A percentile compares a stretch with the other conserved stretches of the same genome.
Evolutionary conservation across 2,113 vertebrate genomes (phyloP).

Genomic region (Pseudolaguvia tuberculata): DNA sequence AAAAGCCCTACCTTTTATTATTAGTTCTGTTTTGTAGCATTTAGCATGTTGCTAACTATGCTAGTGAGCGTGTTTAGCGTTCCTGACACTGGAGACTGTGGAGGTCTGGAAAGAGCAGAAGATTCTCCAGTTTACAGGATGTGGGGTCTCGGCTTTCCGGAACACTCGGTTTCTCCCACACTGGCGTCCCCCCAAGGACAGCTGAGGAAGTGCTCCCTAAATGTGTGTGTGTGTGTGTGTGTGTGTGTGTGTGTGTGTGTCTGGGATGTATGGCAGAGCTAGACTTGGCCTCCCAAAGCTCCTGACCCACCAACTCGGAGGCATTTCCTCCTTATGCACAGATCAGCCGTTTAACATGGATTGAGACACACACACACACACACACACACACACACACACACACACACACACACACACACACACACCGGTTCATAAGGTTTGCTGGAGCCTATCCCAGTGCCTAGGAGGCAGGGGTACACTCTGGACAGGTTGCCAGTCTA

Average conservation of each 20-base stretch:
- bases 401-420: constrained; percentile 32
- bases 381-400: constrained; percentile 33
- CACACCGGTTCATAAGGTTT: no score
- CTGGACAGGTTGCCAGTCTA: no score
- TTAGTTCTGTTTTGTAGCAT: no score
- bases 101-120: constrained; percentile 36
- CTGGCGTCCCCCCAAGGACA: constrained; percentile 42
- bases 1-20: no score
- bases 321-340: constrained; percentile 71
- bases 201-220: constrained; percentile 44
- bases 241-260: constrained; percentile 28
- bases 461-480: no score
- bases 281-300: constrained; percentile 61
- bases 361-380: constrained; percentile 28
- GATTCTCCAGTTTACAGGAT: constrained; percentile 40
- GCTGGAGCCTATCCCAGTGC: no score
- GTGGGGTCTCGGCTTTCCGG: constrained; percentile 42
- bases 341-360: constrained; percentile 37
- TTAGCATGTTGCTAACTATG: neutral
- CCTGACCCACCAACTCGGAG: constrained; percentile 75
- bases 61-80: neutral
- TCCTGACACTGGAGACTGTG: constrained; percentile 15
- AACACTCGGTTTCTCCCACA: constrained; percentile 43
- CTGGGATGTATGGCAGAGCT: constrained; percentile 42
- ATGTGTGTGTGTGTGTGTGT: constrained; percentile 10